A percentile compares a stretch with the other conserved stretches of the same genome.
Evolutionary conservation across 2,113 vertebrate species (phyloP).

Genomic region (Natator depressus): DNA sequence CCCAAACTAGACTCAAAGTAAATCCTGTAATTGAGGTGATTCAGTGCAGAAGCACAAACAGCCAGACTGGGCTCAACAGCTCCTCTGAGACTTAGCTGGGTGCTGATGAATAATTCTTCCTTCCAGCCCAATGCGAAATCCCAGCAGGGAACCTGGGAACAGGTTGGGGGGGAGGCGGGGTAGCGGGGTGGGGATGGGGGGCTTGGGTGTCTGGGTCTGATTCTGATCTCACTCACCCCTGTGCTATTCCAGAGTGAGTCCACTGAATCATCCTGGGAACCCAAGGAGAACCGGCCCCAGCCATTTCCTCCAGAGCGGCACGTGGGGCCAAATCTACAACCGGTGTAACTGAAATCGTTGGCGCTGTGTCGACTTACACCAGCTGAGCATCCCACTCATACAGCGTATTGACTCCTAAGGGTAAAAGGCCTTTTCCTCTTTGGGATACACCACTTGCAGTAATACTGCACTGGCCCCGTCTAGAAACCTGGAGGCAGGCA

Average conservation of each 20-base stretch:
- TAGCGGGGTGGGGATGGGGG: no score
- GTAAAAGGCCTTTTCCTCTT: background rate
- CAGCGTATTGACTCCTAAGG: background rate
- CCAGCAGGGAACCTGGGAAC: background rate
- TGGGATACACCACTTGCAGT: no score
- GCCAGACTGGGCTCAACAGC: fast-evolving
- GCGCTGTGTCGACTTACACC: background rate
- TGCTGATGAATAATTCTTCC: background rate
- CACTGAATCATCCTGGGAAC: background rate
- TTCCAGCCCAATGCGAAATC: background rate
- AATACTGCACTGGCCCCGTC: background rate
- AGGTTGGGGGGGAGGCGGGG: no score
- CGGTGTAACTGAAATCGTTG: background rate
- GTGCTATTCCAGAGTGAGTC: background rate
- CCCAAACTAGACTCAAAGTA: constrained; percentile 13
- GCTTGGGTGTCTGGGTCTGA: background rate
- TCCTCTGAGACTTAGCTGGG: background rate
- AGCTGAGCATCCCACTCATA: background rate
- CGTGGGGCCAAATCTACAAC: background rate
- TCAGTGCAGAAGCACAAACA: background rate
- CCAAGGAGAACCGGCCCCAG: background rate
- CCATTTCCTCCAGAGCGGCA: background rate
- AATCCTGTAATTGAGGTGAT: constrained; percentile 50
- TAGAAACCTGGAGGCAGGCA: background rate
- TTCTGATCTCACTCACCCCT: background rate